Percentiles rank a stretch among this genome's conserved stretches.
Evolutionary conservation across 2,113 vertebrate genomes (phyloP).

Genomic region (Pachypanchax playfairii): DNA sequence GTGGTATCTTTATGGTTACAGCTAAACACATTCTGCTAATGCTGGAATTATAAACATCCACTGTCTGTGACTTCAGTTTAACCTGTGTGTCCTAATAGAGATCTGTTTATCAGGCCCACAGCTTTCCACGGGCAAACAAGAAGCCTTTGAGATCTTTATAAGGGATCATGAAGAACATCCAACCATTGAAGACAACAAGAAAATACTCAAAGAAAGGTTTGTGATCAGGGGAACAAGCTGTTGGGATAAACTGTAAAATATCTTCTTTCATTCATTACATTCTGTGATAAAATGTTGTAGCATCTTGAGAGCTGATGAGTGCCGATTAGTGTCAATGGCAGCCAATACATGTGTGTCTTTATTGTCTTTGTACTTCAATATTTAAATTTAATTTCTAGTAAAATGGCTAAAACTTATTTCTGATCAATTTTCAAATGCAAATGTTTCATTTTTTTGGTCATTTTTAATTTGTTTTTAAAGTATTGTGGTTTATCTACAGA

Average conservation of each 20-base stretch:
- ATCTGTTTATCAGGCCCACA: slow-evolving; percentile 52
- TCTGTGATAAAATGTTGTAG: not conserved
- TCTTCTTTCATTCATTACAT: not conserved
- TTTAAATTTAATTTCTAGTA: no score
- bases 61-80: not conserved
- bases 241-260: not conserved
- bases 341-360: no score
- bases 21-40: no score
- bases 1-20: no score
- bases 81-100: not conserved
- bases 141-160: slow-evolving; percentile 91
- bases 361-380: no score
- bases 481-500: slow-evolving; percentile 67
- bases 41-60: not conserved
- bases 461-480: not conserved
- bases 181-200: slow-evolving; percentile 88
- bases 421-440: not conserved
- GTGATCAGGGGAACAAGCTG: slow-evolving; percentile 17
- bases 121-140: slow-evolving; percentile 86
- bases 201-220: slow-evolving; percentile 88
- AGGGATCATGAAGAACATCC: slow-evolving; percentile 82
- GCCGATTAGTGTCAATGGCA: no score
- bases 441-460: no score
- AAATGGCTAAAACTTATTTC: not conserved
- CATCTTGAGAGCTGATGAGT: not conserved